Evolutionary conservation across 2,888 invertebrate genomes (phyloP).

Genomic region (Oscheius sp.): DNA sequence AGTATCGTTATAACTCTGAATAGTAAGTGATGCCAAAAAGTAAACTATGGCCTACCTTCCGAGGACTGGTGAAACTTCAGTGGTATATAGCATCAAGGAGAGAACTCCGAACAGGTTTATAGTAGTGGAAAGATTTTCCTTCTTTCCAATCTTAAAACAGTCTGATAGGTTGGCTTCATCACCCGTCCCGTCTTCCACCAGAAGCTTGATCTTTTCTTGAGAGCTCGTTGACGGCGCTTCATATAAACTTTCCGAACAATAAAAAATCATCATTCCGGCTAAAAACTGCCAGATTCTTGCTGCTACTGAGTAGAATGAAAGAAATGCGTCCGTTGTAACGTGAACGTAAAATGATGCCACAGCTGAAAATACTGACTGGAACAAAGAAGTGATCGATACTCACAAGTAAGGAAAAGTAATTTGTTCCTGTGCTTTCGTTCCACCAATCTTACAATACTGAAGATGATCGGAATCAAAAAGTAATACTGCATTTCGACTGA

Average conservation of each 20-base stretch:
- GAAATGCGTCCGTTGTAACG: background rate
- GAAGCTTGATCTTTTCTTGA: background rate
- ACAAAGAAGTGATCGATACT: background rate
- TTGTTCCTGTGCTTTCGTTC: no score
- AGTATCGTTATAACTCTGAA: conserved; percentile 1
- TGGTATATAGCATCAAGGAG: background rate
- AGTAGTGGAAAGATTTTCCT: background rate
- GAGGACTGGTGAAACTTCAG: background rate
- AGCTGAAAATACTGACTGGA: background rate
- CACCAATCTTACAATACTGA: no score
- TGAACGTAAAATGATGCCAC: background rate
- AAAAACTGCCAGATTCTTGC: conserved; percentile 10
- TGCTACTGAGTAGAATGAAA: background rate
- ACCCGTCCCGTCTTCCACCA: background rate
- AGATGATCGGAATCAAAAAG: no score
- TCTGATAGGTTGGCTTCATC: background rate
- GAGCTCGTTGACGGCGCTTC: no score
- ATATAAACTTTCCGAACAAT: background rate
- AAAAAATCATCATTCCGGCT: background rate
- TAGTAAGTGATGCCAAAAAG: background rate
- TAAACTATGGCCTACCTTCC: background rate
- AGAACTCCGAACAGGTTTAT: background rate
- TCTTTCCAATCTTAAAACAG: background rate
- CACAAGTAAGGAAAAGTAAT: background rate
- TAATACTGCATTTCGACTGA: no score